phyloP scores from a whole-genome alignment of 2,797 vertebrate genomes.

The Peromyscus eremicus region DNA sequence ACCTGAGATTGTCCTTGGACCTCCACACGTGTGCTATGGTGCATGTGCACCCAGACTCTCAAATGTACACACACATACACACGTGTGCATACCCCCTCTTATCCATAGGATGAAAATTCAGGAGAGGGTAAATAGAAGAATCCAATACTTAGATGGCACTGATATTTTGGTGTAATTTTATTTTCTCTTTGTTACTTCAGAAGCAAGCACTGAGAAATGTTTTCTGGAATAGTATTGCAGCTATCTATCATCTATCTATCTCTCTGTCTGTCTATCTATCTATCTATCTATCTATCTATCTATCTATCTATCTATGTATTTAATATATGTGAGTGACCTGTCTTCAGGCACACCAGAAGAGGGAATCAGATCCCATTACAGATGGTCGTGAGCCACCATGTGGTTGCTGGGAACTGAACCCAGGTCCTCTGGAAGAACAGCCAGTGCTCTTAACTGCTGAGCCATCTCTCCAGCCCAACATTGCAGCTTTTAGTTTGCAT shows the following conservation, averaged over 20 bases:
- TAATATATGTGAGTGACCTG: too few relatives aligned
- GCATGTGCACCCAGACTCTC: background rate
- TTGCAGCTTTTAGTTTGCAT: constrained; percentile 32
- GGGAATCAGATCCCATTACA: too few relatives aligned
- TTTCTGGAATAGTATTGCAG: background rate
- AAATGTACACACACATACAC: background rate
- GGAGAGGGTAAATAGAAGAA: background rate
- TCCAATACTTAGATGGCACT: background rate
- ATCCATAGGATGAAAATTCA: background rate
- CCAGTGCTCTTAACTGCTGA: too few relatives aligned
- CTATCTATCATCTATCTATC: background rate
- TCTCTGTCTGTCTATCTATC: too few relatives aligned
- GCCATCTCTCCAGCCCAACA: background rate
- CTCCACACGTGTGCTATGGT: background rate
- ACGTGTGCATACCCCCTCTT: background rate
- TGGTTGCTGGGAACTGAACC: too few relatives aligned
- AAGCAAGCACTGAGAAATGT: constrained; percentile 5
- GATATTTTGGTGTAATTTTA: constrained; percentile 15
- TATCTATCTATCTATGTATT: too few relatives aligned
- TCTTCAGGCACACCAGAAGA: too few relatives aligned
- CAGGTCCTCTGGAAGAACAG: too few relatives aligned
- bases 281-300: too few relatives aligned
- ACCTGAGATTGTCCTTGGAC: background rate
- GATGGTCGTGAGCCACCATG: too few relatives aligned
- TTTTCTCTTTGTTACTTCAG: background rate